Evolutionary conservation across 2,888 invertebrate species (phyloP).

Genomic region (Meteorus cinctellus): DNA sequence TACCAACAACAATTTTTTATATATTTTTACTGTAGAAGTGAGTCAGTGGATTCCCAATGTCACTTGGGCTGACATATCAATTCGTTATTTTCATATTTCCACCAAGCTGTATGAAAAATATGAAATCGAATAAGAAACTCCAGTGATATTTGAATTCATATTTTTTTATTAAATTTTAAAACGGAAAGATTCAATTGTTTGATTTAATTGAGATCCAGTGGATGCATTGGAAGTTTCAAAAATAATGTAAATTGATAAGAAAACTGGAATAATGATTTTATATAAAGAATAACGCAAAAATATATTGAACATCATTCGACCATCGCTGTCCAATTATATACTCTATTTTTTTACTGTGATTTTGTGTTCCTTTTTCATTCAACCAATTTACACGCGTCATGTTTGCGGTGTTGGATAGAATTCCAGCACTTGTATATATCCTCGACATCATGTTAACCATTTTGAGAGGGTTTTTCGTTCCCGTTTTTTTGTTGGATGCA

Average conservation of each 20-base stretch:
- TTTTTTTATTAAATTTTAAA: background rate
- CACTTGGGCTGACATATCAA: background rate
- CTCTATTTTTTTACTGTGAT: background rate
- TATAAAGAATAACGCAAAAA: no score
- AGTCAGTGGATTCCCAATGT: background rate
- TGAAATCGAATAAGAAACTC: background rate
- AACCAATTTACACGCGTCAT: background rate
- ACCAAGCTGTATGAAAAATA: background rate
- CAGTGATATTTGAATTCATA: background rate
- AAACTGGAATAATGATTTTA: no score
- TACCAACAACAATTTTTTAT: background rate
- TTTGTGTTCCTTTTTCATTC: background rate
- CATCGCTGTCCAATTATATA: background rate
- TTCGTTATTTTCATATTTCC: background rate
- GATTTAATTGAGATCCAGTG: no score
- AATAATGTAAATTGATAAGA: no score
- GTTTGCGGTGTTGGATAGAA: background rate
- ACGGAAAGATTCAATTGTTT: no score
- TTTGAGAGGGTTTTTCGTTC: conserved; percentile 32
- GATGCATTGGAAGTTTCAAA: no score
- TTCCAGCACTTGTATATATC: background rate
- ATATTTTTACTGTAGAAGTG: background rate
- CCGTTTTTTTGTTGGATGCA: conserved; percentile 28
- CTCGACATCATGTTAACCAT: conserved; percentile 39
- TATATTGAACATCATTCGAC: background rate